phyloP scores from a whole-genome alignment of 2,888 invertebrate species.

The Hybos culiciformis region DNA sequence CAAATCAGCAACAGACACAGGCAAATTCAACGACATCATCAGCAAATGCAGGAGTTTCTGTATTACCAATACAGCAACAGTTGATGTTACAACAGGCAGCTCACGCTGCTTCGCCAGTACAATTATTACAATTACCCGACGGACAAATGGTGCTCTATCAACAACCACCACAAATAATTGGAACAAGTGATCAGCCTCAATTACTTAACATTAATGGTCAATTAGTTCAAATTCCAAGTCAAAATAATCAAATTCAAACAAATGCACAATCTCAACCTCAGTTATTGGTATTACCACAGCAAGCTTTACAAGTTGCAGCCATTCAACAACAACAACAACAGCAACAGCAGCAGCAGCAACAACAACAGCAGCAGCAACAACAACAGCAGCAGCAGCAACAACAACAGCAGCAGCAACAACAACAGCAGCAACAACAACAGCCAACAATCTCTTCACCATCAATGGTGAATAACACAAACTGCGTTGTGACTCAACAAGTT shows the following conservation, averaged over 20 bases:
- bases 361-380: slow-evolving; percentile 11
- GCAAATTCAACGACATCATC: slow-evolving; percentile 13
- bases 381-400: slow-evolving; percentile 15
- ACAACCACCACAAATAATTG: slow-evolving; percentile 38
- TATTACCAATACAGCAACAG: slow-evolving; percentile 31
- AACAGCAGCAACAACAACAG: slow-evolving; percentile 13
- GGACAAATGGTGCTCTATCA: slow-evolving; percentile 84
- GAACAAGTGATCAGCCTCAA: slow-evolving; percentile 35
- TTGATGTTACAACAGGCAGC: slow-evolving; percentile 30
- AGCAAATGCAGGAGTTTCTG: slow-evolving; percentile 20
- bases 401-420: slow-evolving; percentile 16
- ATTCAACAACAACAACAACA: slow-evolving; percentile 18
- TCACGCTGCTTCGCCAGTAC: slow-evolving; percentile 40
- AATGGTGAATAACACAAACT: not conserved
- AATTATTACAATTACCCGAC: slow-evolving; percentile 79
- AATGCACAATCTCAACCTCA: slow-evolving; percentile 18
- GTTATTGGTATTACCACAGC: slow-evolving; percentile 19
- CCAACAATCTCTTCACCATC: too few species aligned
- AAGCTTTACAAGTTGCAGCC: slow-evolving; percentile 16
- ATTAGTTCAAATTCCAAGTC: slow-evolving; percentile 30
- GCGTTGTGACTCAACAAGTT: slow-evolving; percentile 11
- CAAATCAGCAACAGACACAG: slow-evolving; percentile 27
- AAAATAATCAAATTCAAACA: slow-evolving; percentile 14
- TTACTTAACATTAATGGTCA: slow-evolving; percentile 41
- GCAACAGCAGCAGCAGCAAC: slow-evolving; percentile 19